phyloP scores from a whole-genome alignment of 2,113 vertebrate genomes.

The Riparia riparia region DNA sequence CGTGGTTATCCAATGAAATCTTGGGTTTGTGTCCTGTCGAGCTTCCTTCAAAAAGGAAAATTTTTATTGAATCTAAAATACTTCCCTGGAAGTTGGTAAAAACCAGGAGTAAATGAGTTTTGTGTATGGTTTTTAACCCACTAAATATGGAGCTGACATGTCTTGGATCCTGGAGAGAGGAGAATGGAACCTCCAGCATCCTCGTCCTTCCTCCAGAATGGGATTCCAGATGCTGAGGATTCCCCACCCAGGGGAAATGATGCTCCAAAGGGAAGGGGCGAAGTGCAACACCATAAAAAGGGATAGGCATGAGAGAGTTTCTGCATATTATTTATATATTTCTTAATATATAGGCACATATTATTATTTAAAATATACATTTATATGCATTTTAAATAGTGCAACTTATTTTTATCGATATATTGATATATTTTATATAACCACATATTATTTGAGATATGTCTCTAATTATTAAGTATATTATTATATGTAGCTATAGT shows the following conservation, averaged over 20 bases:
- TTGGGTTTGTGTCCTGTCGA: accelerated
- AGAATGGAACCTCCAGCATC: not conserved
- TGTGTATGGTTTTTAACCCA: not conserved
- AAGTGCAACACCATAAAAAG: not conserved
- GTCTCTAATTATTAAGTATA: no score
- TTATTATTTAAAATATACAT: not conserved
- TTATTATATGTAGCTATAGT: not conserved
- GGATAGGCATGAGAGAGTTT: not conserved
- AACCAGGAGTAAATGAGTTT: not conserved
- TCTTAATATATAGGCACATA: not conserved
- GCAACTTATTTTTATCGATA: not conserved
- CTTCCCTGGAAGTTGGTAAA: not conserved
- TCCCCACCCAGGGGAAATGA: not conserved
- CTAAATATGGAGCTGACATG: not conserved
- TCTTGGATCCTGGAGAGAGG: not conserved
- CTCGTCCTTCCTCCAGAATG: not conserved
- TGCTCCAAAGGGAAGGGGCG: not conserved
- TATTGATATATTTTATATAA: not conserved
- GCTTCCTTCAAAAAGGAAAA: not conserved
- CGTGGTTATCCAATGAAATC: not conserved
- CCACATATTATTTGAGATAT: not conserved
- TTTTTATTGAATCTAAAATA: not conserved
- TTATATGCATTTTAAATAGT: not conserved
- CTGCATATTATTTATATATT: accelerated
- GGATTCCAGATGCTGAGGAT: not conserved